Percentiles rank a stretch among this genome's conserved stretches.
phyloP scores from a whole-genome alignment of 2,113 vertebrate genomes.

The Crocuta crocuta region DNA sequence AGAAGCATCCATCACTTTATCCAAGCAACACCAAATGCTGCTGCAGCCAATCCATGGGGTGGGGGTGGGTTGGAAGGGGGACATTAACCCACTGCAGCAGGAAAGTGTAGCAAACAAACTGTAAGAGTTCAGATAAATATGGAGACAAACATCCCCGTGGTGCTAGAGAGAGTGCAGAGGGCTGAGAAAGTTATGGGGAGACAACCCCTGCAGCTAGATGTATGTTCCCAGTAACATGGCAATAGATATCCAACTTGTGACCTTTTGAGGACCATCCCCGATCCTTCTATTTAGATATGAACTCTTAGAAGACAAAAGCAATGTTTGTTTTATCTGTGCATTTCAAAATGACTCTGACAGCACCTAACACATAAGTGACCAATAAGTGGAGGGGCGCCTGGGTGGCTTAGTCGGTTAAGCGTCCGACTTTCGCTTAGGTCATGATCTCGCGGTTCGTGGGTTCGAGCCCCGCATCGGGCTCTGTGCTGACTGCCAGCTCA shows the following conservation, averaged over 20 bases:
- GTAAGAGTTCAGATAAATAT: neutral
- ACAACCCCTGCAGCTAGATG: neutral
- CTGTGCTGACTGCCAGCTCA: no score
- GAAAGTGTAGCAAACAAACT: neutral
- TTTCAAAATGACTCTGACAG: neutral
- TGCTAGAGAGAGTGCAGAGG: fast-evolving
- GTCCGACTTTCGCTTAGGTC: no score
- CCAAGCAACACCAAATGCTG: slow-evolving; percentile 70
- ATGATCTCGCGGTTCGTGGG: no score
- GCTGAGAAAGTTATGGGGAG: neutral
- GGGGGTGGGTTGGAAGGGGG: neutral
- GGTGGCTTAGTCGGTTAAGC: no score
- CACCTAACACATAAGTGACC: neutral
- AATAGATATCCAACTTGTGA: neutral
- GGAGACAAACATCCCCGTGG: fast-evolving
- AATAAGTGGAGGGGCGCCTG: neutral
- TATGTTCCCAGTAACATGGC: fast-evolving
- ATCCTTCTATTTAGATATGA: neutral
- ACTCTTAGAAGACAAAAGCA: neutral
- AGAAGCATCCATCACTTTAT: slow-evolving; percentile 82
- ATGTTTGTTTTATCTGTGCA: neutral
- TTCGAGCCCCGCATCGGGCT: no score
- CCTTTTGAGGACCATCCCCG: no score
- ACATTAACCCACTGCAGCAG: neutral
- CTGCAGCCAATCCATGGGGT: slow-evolving; percentile 53